These are phyloP conservation scores for Microtus richardsoni DNA, from an alignment of 2,113 vertebrate species.

Conservation along the genomic window DNA sequence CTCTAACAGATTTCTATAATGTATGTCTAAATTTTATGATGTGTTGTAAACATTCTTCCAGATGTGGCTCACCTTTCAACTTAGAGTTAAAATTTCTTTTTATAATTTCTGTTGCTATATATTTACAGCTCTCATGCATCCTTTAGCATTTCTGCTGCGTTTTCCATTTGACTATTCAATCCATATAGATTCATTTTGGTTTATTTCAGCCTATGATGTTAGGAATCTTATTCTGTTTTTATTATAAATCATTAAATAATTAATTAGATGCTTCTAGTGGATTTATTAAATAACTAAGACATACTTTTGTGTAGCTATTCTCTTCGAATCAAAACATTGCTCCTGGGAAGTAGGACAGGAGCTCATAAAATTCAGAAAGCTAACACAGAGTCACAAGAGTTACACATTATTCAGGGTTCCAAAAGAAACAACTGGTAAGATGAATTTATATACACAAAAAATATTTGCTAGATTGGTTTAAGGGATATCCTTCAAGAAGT, in stretches of 20 bases:
- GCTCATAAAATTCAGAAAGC: not conserved
- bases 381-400: not conserved
- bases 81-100: not conserved
- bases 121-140: not conserved
- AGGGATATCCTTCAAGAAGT: not conserved
- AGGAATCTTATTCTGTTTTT: constrained; percentile 19
- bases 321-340: not conserved
- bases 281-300: constrained; percentile 16
- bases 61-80: constrained; percentile 1
- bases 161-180: constrained; percentile 42
- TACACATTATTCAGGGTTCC: not conserved
- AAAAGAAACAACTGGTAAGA: not conserved
- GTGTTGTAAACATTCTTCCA: not conserved
- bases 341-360: no score
- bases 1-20: not conserved
- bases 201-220: constrained; percentile 14
- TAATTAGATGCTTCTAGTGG: constrained; percentile 3
- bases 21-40: not conserved
- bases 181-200: constrained; percentile 41
- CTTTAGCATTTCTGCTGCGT: constrained; percentile 25
- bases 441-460: not conserved
- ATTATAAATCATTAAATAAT: constrained; percentile 52
- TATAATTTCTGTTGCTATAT: not conserved
- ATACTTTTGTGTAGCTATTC: not conserved
- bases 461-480: not conserved